These are phyloP conservation scores for Desmodus rotundus DNA, from an alignment of 2,113 vertebrate species.

Conservation along the genomic window DNA sequence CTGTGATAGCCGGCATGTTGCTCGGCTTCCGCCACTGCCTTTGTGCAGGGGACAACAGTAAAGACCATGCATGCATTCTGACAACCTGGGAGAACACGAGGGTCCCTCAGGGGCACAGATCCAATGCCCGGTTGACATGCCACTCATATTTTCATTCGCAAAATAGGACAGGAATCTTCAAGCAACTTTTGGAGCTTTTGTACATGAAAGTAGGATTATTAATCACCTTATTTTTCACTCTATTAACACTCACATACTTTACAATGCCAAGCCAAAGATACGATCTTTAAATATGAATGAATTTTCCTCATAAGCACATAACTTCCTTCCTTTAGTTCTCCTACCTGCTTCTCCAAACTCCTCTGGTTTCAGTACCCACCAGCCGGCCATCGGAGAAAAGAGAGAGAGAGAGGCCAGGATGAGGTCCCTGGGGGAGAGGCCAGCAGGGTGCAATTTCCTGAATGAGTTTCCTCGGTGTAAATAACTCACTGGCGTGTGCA, in stretches of 20 bases:
- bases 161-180: neutral
- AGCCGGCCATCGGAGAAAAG: neutral
- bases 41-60: neutral
- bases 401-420: no score
- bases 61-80: neutral
- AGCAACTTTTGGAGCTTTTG: constrained; percentile 18
- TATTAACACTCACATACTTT: constrained; percentile 41
- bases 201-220: neutral
- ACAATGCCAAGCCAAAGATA: constrained; percentile 36
- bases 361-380: neutral
- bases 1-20: fast-evolving
- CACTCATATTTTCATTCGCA: neutral
- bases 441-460: neutral
- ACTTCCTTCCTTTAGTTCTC: constrained; percentile 19
- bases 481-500: neutral
- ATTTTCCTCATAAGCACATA: constrained; percentile 54
- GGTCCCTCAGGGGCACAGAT: neutral
- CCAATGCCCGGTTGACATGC: neutral
- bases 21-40: neutral
- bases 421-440: no score
- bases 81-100: neutral
- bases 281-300: constrained; percentile 44
- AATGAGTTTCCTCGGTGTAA: neutral
- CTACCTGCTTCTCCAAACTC: neutral
- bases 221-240: constrained; percentile 28